phyloP scores from a whole-genome alignment of 2,797 vertebrate species.

The Euthynnus affinis region DNA sequence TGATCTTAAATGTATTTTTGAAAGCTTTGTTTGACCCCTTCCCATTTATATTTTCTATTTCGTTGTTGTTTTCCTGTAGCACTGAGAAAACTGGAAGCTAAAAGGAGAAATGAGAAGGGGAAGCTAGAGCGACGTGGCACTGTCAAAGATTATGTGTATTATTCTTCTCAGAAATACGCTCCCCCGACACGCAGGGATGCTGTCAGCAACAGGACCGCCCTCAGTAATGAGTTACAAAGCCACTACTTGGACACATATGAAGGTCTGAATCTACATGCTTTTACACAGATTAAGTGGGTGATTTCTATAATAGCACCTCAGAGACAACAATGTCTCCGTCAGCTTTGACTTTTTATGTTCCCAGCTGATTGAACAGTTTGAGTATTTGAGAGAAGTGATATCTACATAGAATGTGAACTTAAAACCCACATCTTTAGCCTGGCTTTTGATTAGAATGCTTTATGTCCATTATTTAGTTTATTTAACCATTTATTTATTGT shows the following conservation, averaged over 20 bases:
- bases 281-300: not conserved
- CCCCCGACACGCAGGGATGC: constrained; percentile 79
- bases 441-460: too few species aligned
- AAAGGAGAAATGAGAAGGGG: constrained; percentile 83
- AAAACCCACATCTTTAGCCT: too few species aligned
- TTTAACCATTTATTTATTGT: too few species aligned
- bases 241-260: constrained; percentile 88
- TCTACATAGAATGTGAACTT: too few species aligned
- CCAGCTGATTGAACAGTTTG: too few species aligned
- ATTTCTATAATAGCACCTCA: not conserved
- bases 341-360: too few species aligned
- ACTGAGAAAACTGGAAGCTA: constrained; percentile 88
- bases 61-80: constrained; percentile 73
- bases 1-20: not conserved
- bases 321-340: not conserved
- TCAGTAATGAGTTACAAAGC: constrained; percentile 79
- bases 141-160: constrained; percentile 83
- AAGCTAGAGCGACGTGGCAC: constrained; percentile 84
- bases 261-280: constrained; percentile 83
- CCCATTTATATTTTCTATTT: not conserved
- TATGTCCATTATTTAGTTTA: too few species aligned
- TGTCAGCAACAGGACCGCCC: constrained; percentile 81
- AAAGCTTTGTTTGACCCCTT: not conserved
- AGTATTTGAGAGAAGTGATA: too few species aligned
- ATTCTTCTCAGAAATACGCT: constrained; percentile 81